Evolutionary conservation across 1,140 invertebrate species (phyloP).

Genomic region (Macrosteles quadrilineatus): DNA sequence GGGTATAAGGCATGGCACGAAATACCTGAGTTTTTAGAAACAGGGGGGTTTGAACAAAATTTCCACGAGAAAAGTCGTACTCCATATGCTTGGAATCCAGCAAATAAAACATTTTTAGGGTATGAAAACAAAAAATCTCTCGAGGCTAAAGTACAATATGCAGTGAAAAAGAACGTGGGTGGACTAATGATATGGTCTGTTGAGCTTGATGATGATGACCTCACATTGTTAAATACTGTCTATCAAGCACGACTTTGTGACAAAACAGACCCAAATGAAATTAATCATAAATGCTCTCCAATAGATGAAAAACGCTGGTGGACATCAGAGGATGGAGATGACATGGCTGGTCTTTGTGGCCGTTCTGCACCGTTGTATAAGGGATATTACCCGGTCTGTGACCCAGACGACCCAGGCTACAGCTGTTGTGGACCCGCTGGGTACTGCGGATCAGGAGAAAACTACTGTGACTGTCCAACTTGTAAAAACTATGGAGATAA

Average conservation of each 20-base stretch:
- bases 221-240: conserved; percentile 20
- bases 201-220: conserved; percentile 34
- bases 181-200: conserved; percentile 38
- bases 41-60: conserved; percentile 26
- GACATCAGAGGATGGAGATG: conserved; percentile 20
- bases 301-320: background rate
- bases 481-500: conserved; percentile 36
- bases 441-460: conserved; percentile 37
- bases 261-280: background rate
- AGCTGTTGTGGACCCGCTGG: conserved; percentile 37
- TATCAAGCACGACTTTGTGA: background rate
- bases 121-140: conserved; percentile 36
- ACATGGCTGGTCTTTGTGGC: conserved; percentile 38
- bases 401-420: conserved; percentile 40
- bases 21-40: conserved; percentile 27
- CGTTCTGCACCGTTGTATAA: conserved; percentile 37
- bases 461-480: conserved; percentile 35
- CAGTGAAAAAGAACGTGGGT: conserved; percentile 35
- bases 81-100: conserved; percentile 19
- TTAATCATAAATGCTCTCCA: conserved; percentile 15
- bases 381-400: conserved; percentile 39
- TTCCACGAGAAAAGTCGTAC: conserved; percentile 33
- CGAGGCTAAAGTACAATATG: conserved; percentile 33
- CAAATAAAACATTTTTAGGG: conserved; percentile 30
- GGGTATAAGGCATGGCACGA: conserved; percentile 26